Percentiles rank a stretch among this genome's conserved stretches.
phyloP scores from a whole-genome alignment of 2,797 vertebrate species.

The Synaphobranchus kaupii region DNA sequence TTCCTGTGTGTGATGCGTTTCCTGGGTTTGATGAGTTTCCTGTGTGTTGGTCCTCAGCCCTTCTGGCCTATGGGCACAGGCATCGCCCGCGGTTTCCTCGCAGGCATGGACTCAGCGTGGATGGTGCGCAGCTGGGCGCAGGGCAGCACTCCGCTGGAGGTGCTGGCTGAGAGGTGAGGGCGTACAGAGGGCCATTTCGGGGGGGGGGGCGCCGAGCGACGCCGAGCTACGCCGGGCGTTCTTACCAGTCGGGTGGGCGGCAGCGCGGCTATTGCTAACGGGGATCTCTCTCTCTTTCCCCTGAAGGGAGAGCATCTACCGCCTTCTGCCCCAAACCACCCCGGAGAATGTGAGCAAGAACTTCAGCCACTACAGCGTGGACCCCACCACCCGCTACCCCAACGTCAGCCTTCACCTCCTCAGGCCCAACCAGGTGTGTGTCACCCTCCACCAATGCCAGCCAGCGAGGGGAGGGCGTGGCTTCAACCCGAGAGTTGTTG shows the following conservation, averaged over 20 bases:
- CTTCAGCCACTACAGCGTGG: constrained; percentile 85
- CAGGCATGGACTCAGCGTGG: constrained; percentile 94
- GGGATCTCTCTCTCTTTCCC: background rate
- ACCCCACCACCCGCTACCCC: constrained; percentile 87
- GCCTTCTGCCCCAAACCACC: constrained; percentile 90
- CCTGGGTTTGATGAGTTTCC: background rate
- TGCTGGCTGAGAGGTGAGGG: constrained; percentile 88
- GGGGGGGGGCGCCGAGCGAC: background rate
- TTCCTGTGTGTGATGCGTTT: background rate
- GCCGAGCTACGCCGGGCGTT: background rate
- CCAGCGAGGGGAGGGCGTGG: background rate
- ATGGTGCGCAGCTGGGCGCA: constrained; percentile 91
- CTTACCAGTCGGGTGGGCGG: background rate
- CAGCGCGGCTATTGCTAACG: background rate
- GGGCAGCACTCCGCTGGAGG: constrained; percentile 79
- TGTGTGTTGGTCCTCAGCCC: constrained; percentile 68
- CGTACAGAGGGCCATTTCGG: background rate
- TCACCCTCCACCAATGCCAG: background rate
- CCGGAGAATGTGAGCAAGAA: constrained; percentile 96
- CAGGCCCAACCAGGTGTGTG: constrained; percentile 81
- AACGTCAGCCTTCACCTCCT: constrained; percentile 81
- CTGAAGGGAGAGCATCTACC: constrained; percentile 89
- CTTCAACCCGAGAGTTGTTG: background rate
- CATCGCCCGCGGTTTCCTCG: constrained; percentile 91
- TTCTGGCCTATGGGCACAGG: constrained; percentile 99